phyloP scores from a whole-genome alignment of 2,888 invertebrate genomes.

The Trichogramma evanescens region DNA sequence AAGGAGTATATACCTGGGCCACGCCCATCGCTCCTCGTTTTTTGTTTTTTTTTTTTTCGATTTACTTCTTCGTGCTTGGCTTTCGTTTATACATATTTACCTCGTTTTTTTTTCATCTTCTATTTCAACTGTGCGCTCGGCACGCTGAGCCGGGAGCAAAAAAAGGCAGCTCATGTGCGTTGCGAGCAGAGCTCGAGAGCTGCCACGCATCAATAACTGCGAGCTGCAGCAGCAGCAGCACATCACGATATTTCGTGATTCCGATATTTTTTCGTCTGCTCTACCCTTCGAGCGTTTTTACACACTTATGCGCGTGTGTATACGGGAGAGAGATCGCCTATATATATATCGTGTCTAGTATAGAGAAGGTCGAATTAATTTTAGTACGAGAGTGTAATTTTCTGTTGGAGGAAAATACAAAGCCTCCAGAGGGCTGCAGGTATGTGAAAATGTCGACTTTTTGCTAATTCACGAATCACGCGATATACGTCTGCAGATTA shows the following conservation, averaged over 20 bases:
- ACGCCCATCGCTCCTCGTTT: constrained; percentile 39
- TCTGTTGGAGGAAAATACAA: background rate
- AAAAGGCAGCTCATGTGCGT: constrained; percentile 13
- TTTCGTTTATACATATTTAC: background rate
- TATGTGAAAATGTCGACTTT: no score
- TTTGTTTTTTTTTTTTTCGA: constrained; percentile 40
- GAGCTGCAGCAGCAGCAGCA: background rate
- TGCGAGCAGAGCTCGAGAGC: background rate
- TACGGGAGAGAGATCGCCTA: no score
- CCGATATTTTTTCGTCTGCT: constrained; percentile 20
- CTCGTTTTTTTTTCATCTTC: background rate
- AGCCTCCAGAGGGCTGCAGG: background rate
- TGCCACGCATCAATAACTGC: constrained; percentile 18
- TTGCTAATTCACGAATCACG: no score
- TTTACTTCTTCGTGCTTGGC: constrained; percentile 29
- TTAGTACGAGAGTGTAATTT: constrained; percentile 8
- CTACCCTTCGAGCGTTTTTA: constrained; percentile 39
- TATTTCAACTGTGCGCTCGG: background rate
- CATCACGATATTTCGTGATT: constrained; percentile 18
- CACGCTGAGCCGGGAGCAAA: constrained; percentile 31
- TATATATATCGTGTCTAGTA: no score
- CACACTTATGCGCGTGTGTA: constrained; percentile 25
- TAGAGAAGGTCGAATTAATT: constrained; percentile 20
- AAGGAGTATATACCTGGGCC: constrained; percentile 38
- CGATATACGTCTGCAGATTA: background rate